Conservation (phyloP, 2,797 vertebrate genomes). For the Dendrocincla tyrannina region DNA sequence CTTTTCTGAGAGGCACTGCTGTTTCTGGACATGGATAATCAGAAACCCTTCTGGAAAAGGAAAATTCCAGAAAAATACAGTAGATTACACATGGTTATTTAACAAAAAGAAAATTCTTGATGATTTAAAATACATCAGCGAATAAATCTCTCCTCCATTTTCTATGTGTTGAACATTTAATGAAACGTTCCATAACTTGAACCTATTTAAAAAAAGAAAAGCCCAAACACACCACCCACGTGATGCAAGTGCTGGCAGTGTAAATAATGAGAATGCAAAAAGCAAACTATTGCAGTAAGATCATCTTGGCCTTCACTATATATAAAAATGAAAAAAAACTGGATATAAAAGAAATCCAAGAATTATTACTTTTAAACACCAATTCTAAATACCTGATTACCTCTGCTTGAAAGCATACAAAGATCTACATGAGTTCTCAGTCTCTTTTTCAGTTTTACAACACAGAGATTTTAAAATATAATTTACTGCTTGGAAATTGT, state of each 20-base stretch:
- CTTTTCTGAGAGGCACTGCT: slow-evolving; percentile 77
- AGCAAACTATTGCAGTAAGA: neutral
- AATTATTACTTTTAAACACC: neutral
- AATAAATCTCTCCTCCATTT: neutral
- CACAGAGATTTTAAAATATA: neutral
- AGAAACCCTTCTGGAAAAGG: slow-evolving; percentile 84
- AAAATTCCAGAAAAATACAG: slow-evolving; percentile 49
- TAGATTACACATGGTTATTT: neutral
- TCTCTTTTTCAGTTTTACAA: neutral
- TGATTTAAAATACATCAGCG: neutral
- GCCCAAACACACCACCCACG: neutral
- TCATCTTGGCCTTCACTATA: neutral
- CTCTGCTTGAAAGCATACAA: neutral
- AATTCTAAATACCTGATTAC: neutral
- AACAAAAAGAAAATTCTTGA: neutral
- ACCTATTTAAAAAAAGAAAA: slow-evolving; percentile 1
- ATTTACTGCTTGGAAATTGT: neutral
- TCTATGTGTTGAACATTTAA: neutral
- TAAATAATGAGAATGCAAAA: neutral
- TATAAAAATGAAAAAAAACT: neutral
- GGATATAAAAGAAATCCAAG: neutral
- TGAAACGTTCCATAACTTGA: neutral
- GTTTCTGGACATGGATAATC: slow-evolving; percentile 78
- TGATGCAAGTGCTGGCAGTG: neutral
- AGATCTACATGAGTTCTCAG: neutral